These are phyloP conservation scores for Osmoderma eremita DNA, from an alignment of 2,888 invertebrate genomes.

Conservation along the genomic window DNA sequence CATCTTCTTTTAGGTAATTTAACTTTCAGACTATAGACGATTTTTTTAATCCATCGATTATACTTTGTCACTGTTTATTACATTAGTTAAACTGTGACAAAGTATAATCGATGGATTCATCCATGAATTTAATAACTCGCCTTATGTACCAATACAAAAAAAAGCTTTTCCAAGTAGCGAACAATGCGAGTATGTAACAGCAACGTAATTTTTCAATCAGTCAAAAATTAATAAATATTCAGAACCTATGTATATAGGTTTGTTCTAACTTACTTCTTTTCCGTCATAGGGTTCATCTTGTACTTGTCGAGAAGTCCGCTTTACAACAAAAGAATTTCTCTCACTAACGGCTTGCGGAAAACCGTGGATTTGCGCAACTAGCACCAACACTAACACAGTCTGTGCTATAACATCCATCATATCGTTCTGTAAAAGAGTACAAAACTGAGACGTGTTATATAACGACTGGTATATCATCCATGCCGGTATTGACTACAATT, in stretches of 20 bases:
- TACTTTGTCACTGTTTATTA: no score
- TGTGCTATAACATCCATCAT: background rate
- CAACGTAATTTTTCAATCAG: no score
- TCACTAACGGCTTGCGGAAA: slow-evolving; percentile 5
- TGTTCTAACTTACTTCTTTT: slow-evolving; percentile 17
- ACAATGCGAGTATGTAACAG: no score
- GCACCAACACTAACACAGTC: background rate
- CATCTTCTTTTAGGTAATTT: no score
- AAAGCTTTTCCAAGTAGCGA: no score
- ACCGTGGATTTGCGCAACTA: background rate
- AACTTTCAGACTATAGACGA: no score
- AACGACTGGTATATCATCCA: background rate
- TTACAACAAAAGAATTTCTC: slow-evolving; percentile 17
- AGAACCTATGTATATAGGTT: background rate
- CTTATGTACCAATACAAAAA: no score
- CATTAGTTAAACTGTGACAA: no score
- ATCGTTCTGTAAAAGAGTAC: background rate
- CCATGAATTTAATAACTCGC: no score
- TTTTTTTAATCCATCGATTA: no score
- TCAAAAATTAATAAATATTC: background rate
- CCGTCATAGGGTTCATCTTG: slow-evolving; percentile 7
- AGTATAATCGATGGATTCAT: no score
- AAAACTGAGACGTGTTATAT: background rate
- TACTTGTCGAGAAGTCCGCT: background rate
- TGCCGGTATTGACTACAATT: slow-evolving; percentile 10